phyloP scores from a whole-genome alignment of 92 coral and sea anemone genomes.

The Parazoanthus darwini region DNA sequence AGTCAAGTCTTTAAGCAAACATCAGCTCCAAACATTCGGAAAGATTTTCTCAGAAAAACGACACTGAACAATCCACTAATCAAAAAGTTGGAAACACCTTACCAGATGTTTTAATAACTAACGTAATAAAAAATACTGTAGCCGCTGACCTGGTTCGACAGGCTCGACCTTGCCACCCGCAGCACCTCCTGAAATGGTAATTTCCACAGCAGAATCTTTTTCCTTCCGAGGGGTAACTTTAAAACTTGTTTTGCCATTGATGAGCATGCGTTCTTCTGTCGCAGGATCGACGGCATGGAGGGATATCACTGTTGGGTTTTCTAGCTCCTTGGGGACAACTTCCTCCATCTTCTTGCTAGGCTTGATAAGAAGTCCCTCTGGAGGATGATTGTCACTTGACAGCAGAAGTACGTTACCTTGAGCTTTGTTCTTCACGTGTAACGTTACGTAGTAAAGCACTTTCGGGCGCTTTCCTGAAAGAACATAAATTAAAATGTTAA shows the following conservation, averaged over 20 bases:
- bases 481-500: not conserved
- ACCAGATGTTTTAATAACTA: too few species aligned
- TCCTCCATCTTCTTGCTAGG: conserved; percentile 58
- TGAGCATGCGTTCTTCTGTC: conserved; percentile 62
- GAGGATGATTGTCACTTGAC: conserved; percentile 93
- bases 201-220: conserved; percentile 66
- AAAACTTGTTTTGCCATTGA: conserved; percentile 63
- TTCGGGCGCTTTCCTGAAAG: conserved; percentile 74
- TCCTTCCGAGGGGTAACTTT: conserved; percentile 68
- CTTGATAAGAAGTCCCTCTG: conserved; percentile 71
- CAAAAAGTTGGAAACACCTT: too few species aligned
- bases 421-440: conserved; percentile 69
- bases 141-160: conserved; percentile 30
- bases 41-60: too few species aligned
- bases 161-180: conserved; percentile 34
- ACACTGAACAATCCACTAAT: too few species aligned
- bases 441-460: conserved; percentile 73
- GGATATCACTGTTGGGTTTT: conserved; percentile 57
- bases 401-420: conserved; percentile 55
- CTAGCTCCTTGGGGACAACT: conserved; percentile 75
- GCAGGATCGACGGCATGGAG: conserved; percentile 80
- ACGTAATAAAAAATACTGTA: not conserved
- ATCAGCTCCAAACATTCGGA: too few species aligned
- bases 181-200: conserved; percentile 50
- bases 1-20: too few species aligned